Evolutionary conservation across 2,888 invertebrate species (phyloP), one percentile per base, ranked within the genome.

Genomic region (Aleiodes testaceus): DNA sequence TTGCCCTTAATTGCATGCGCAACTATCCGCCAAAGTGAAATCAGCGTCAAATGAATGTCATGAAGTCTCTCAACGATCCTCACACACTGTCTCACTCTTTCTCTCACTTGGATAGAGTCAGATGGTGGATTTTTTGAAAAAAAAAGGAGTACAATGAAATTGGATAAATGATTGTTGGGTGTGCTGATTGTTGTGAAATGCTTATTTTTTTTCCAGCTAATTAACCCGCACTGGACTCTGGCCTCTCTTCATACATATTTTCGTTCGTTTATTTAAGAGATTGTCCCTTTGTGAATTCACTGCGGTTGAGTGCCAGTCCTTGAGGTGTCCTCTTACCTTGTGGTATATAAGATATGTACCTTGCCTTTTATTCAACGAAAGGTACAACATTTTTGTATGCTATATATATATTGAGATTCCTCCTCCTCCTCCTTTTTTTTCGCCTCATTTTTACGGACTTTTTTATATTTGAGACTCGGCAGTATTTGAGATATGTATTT

Each of bases 1-100:
- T 82, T 80, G 79, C 79, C 77, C 79, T 80, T 82, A 82, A 82
- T 81, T 82, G 78, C 77, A 75, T 69, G 66, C 71, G 36, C 73
- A 64, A 49, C 68, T 75, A 75, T 68, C 69, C 73, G 67, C 78
- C 76, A 75, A 79, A 75, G 79, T 79, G 76, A 80, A 80, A 80
- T 79, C 79, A 75, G 75, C 72, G 69, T 71, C 71, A 70, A 67
- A 70, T 66, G 52, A 69, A 72, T 65, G 63, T 66, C 55, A 36
- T 36, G 36, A 36, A 36, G 11, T 36, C 36, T 36, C 36, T 11
- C 36, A 36, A 36, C 36, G 36, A 36, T 36, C 36, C 36, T 6
- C 26, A 2, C 3, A 5, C 4, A 36, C 36, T 52, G n/a, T 52
- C 36, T 64, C n/a, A n/a, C 53, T 20, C 67, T 67, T 66, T 36